phyloP scores from a whole-genome alignment of 2,888 invertebrate genomes.

The Cosmorhoe ocellata region DNA sequence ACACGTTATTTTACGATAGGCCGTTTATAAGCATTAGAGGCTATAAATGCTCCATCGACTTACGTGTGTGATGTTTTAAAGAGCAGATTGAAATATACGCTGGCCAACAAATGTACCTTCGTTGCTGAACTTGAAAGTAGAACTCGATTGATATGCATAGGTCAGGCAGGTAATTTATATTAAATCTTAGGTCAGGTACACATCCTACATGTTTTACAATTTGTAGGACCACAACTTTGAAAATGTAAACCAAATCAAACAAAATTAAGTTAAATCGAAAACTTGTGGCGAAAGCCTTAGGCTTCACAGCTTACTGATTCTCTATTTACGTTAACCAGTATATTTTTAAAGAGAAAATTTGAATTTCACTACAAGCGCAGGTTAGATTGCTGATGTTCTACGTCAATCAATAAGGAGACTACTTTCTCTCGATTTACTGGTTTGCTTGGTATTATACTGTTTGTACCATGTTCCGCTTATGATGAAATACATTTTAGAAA shows the following conservation, averaged over 20 bases:
- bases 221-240: too few relatives aligned
- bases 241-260: neutral
- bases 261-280: slow-evolving; percentile 7
- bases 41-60: slow-evolving; percentile 58
- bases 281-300: slow-evolving; percentile 34
- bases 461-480: neutral
- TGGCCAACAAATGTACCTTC: slow-evolving; percentile 16
- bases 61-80: slow-evolving; percentile 56
- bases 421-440: slow-evolving; percentile 25
- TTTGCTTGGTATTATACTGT: neutral
- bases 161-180: slow-evolving; percentile 6
- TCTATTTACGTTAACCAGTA: slow-evolving; percentile 48
- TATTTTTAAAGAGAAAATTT: slow-evolving; percentile 56
- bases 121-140: slow-evolving; percentile 39
- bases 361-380: slow-evolving; percentile 49
- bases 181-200: neutral
- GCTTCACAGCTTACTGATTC: slow-evolving; percentile 49
- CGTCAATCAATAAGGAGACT: slow-evolving; percentile 32
- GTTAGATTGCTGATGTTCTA: slow-evolving; percentile 39
- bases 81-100: slow-evolving; percentile 48
- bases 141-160: slow-evolving; percentile 44
- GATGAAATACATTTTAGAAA: too few relatives aligned
- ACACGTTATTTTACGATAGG: slow-evolving; percentile 59
- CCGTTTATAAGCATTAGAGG: slow-evolving; percentile 63
- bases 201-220: neutral